phyloP scores from a whole-genome alignment of 1,140 invertebrate species.

The Brachystomella parvula region DNA sequence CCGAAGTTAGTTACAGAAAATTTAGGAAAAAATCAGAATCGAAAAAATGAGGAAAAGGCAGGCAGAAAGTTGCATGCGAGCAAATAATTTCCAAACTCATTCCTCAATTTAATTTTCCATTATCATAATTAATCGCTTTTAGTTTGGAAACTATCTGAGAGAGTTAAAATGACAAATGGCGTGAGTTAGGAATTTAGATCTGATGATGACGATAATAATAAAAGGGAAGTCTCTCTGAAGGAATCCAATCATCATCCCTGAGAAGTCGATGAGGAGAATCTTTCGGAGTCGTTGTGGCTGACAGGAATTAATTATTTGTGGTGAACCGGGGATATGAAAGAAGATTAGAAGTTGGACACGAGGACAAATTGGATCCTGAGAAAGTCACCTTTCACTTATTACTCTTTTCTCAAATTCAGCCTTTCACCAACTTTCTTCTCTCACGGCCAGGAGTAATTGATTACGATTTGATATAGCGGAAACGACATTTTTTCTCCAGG shows the following conservation, averaged over 20 bases:
- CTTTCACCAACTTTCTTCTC: not conserved
- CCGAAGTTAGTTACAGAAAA: slow-evolving; percentile 35
- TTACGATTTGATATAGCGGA: not conserved
- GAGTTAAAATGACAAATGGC: too few species aligned
- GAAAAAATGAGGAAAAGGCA: slow-evolving; percentile 14
- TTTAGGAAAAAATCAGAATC: slow-evolving; percentile 22
- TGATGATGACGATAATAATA: too few species aligned
- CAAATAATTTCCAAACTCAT: too few species aligned
- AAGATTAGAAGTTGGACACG: not conserved
- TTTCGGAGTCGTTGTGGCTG: not conserved
- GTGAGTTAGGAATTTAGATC: too few species aligned
- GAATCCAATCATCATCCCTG: too few species aligned
- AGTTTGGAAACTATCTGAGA: too few species aligned
- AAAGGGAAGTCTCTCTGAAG: too few species aligned
- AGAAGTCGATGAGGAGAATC: too few species aligned
- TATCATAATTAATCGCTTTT: too few species aligned
- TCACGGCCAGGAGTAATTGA: not conserved
- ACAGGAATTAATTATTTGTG: not conserved
- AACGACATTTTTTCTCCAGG: not conserved
- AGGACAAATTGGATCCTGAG: not conserved
- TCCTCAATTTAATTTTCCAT: too few species aligned
- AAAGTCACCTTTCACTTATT: not conserved
- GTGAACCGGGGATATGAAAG: not conserved
- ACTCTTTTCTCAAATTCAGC: not conserved
- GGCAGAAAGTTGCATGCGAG: slow-evolving; percentile 13